Evolutionary conservation across 2,797 vertebrate genomes (phyloP).

Genomic region (Gymnocypris eckloni): DNA sequence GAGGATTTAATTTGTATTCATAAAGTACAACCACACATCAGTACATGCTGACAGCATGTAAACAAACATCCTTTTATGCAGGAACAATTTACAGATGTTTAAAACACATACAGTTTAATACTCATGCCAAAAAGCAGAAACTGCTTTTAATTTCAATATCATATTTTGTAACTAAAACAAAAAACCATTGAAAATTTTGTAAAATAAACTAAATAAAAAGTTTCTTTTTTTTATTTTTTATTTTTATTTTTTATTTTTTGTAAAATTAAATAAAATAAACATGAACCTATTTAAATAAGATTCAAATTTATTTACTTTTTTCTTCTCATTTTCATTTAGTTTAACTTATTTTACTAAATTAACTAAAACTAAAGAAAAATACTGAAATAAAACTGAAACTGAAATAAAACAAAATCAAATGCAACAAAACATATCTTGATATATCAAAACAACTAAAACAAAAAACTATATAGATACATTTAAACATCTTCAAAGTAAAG

Average conservation of each 20-base stretch:
- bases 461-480: no score
- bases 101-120: background rate
- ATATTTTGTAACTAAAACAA: background rate
- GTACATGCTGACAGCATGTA: background rate
- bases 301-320: background rate
- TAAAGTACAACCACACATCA: background rate
- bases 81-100: background rate
- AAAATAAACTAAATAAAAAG: no score
- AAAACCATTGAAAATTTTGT: background rate
- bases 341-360: background rate
- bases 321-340: background rate
- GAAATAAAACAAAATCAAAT: background rate
- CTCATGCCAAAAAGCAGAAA: background rate
- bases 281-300: background rate
- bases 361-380: background rate
- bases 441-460: background rate
- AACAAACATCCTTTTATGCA: background rate
- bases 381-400: no score
- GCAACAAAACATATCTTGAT: background rate
- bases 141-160: background rate
- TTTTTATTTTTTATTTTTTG: no score
- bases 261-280: conserved; percentile 1
- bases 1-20: background rate
- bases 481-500: no score
- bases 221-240: no score